Evolutionary conservation across 2,797 vertebrate species (phyloP).

Genomic region (Dromococcyx pavoninus): DNA sequence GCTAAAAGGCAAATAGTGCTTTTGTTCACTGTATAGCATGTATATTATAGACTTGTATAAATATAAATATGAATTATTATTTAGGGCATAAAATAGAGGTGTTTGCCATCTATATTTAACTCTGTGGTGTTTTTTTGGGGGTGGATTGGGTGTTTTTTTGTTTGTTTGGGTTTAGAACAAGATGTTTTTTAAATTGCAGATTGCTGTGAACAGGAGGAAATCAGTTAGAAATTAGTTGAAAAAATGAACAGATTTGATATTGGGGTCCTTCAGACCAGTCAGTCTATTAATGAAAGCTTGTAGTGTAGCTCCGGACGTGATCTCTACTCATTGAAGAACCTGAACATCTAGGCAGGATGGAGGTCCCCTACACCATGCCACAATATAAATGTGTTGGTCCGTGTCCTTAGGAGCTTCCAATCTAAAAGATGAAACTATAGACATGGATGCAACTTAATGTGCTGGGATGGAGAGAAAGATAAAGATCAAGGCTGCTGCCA

Average conservation of each 20-base stretch:
- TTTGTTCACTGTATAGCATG: background rate
- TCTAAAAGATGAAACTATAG: slow-evolving; percentile 21
- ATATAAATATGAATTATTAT: background rate
- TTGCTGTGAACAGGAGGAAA: background rate
- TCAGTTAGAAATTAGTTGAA: background rate
- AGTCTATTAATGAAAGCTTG: background rate
- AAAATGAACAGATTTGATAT: background rate
- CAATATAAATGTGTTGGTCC: background rate
- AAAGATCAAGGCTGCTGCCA: slow-evolving; percentile 38
- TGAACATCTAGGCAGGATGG: background rate
- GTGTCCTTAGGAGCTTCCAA: background rate
- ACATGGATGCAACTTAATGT: slow-evolving; percentile 33
- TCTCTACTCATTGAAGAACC: background rate
- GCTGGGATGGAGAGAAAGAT: slow-evolving; percentile 27
- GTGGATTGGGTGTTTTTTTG: background rate
- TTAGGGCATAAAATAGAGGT: background rate
- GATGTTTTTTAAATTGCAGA: background rate
- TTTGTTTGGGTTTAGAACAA: background rate
- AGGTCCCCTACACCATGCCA: background rate
- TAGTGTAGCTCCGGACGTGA: background rate
- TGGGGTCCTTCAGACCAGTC: background rate
- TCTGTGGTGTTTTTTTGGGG: background rate
- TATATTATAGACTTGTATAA: background rate
- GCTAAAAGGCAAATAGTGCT: background rate
- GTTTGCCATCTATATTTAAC: background rate